Base-by-base conservation (phyloP, 1,140 invertebrate species). In the Melipona quadrifasciata region DNA sequence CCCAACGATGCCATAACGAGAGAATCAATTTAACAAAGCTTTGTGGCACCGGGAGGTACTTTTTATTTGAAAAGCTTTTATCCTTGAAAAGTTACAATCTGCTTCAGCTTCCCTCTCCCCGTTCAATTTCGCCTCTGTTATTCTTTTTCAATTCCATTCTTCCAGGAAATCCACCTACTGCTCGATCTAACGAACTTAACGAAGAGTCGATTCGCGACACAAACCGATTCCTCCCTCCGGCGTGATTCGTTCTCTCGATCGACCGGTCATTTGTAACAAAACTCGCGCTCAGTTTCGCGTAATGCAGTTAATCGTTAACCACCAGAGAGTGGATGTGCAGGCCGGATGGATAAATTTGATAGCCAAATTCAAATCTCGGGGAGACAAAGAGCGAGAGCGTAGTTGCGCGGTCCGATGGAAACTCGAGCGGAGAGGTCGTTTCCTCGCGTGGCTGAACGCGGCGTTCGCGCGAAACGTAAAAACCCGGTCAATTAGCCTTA, bases 241-340 rank as follows among this genome's bases (percentile, higher is more conserved):
- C 3, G 14, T 12, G 34, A 21, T 58, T 19, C 39, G 27, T 31
- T 14, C 34, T 55, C 55, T 5, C 3, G 21, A 72, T 80, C 51
- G 55, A 51, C 72, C 80, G 71, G 80, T 75, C 80, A 82, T 75
- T 47, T 3, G 16, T 27, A 39, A 74, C 58, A 19, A 53, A 82
- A 39, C 14, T 31, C 34, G 51, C 14, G 8, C 16, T 39, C 51
- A 10, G 34, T 57, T 19, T 51, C 67, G 27, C 64, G 53, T 51
- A 31, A 53, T 27, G 21, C 31, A 27, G 24, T 61, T n/a, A 65
- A 64, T 21, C 17, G 19, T 21, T n/a, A 16, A 76, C n/a, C 34
- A 3, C 53, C 4, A 8, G 8, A 17, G 19, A 24, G 39, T 39
- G 39, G 8, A 8, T 47, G 8, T 47, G 39, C 39, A 8, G 39